Evolutionary conservation across 2,888 invertebrate species (phyloP), one percentile per base, ranked within the genome.

Genomic region (Drosophila colorata): DNA sequence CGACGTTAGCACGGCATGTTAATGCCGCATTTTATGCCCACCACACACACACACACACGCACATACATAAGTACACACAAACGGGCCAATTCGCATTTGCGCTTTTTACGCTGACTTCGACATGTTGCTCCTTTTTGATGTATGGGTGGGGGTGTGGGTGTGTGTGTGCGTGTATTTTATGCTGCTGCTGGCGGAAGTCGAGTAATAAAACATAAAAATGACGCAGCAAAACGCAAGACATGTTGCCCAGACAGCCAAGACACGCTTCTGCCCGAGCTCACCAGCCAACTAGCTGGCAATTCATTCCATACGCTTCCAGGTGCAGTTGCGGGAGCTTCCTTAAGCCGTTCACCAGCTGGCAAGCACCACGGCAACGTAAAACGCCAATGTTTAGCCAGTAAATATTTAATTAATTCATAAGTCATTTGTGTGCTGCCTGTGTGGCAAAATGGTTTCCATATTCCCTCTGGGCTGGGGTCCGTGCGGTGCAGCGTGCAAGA

Each of bases 171-270:
- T 14, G 13, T 44, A 9, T 69, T 61, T 64, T 69, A 23, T 33
- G 57, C 70, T 70, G 71, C 49, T 63, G 69, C 67, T 55, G 46
- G 65, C 82, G 90, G 84, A 90, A 88, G 84, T 80, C 80, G 72
- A 71, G 90, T 85, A 81, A 90, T 88, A 88, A 84, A 89, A 88
- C 86, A 89, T 83, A 75, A 85, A 82, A 90, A 88, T 80, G 86
- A 83, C 82, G 82, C 79, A 84, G 77, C 80, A 73, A 74, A 71
- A 71, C 63, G 65, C 69, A 64, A 78, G 65, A 69, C 66, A 68
- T 53, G 60, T 69, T 65, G 84, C 67, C 31, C 48, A 48, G 72
- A 53, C 59, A 18, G 38, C 23, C 44, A 47, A 56, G 63, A 49
- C 40, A 31, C 57, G 28, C 48, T 44, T 16, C 41, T 23, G 41